Evolutionary conservation across 2,113 vertebrate genomes (phyloP), one percentile per base, ranked within the genome.

Genomic region (Pseudolaguvia tuberculata): DNA sequence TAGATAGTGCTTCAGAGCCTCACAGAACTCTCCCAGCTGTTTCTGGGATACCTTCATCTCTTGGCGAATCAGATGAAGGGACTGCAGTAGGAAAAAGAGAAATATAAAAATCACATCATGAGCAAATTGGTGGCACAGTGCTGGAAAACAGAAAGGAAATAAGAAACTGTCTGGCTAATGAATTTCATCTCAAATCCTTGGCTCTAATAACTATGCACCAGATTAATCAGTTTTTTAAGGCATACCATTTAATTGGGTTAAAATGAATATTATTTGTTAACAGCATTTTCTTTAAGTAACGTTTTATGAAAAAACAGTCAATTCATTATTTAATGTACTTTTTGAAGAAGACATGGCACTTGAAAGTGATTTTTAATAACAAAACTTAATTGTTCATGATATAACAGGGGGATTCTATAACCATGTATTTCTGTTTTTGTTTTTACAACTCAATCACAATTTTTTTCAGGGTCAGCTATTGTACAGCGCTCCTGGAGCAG

Each of bases 21-120:
- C 92, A 70, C 95, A 92, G 18, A 98, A 99, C 52, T 96, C 93
- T 1, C 90, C 88, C 17, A 98, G 88, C 80, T 95, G 94, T 88
- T 96, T 96, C 27, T 95, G 96, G 8, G 93, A 91, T 78, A 96
- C 94, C 0, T 89, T 92, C 96, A 99, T 95, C 90, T 99, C 96
- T 1, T 93, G 93, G 77, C 95, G 91, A 73, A 99, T 92, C 89
- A 99, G 90, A 82, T 93, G 82, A 76, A 99, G 91, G 47, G 94
- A 94, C 96, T 97, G 85, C 7, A 1, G 0, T 52, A 45, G 25
- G 35, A 68, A 3, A 76, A 45, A 75, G 21, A 67, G 31, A 55
- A 8, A 78, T 23, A 78, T 0, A 53, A 56, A 42, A 39, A 27
- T 3, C 21, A 56, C 15, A 57, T 23, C 52, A 29, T 59, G 58